A percentile compares a stretch with the other conserved stretches of the same genome.
phyloP scores from a whole-genome alignment of 2,888 invertebrate species.

The Eristalis tenax region DNA sequence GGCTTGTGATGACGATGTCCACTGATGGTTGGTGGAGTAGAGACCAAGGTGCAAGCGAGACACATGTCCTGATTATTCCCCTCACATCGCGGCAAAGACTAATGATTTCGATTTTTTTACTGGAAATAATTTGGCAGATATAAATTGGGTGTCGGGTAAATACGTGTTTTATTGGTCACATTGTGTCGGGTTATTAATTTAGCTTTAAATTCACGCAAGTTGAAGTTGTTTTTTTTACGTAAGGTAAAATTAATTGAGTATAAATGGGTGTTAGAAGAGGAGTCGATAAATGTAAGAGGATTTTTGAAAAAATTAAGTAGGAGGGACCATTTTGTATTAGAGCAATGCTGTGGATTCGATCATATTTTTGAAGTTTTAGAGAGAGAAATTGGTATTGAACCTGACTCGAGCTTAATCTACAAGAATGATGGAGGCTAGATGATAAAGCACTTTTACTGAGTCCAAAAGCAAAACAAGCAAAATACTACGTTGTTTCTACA shows the following conservation, averaged over 20 bases:
- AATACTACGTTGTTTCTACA: no score
- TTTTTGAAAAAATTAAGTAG: background rate
- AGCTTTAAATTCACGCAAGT: background rate
- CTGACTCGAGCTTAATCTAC: no score
- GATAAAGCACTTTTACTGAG: no score
- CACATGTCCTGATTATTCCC: slow-evolving; percentile 16
- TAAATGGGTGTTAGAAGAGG: slow-evolving; percentile 26
- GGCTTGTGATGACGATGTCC: slow-evolving; percentile 62
- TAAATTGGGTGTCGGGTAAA: slow-evolving; percentile 61
- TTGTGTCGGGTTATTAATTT: slow-evolving; percentile 52
- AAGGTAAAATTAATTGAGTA: slow-evolving; percentile 13
- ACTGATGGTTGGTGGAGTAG: slow-evolving; percentile 22
- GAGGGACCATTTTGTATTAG: background rate
- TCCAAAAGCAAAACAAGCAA: no score
- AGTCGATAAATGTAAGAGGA: background rate
- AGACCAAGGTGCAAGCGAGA: slow-evolving; percentile 24
- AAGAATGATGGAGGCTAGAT: no score
- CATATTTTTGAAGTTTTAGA: no score
- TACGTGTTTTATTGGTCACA: slow-evolving; percentile 41
- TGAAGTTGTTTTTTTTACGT: background rate
- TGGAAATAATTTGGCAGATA: slow-evolving; percentile 69
- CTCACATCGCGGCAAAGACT: slow-evolving; percentile 29
- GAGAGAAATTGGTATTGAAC: no score
- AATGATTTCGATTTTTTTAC: slow-evolving; percentile 62
- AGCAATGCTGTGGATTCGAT: background rate